Percentiles rank a stretch among this genome's conserved stretches.
Evolutionary conservation across 2,888 invertebrate species (phyloP).

Genomic region (Hyppa rectilinea): DNA sequence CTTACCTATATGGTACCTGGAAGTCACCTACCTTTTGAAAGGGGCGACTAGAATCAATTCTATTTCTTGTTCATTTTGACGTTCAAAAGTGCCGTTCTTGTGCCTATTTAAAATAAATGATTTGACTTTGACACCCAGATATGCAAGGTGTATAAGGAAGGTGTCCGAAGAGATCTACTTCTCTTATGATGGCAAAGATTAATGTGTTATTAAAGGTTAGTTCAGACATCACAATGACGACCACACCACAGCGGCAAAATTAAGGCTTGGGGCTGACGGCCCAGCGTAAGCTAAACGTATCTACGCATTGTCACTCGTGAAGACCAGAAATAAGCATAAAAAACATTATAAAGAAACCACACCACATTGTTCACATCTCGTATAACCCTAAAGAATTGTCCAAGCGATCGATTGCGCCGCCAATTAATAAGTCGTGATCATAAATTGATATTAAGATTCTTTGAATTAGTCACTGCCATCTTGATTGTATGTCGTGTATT

Average conservation of each 20-base stretch:
- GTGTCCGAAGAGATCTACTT: too few relatives aligned
- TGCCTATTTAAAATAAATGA: too few relatives aligned
- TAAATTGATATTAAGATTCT: constrained; percentile 67
- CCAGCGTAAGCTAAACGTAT: background rate
- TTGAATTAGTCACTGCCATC: constrained; percentile 62
- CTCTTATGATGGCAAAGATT: background rate
- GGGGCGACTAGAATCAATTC: too few relatives aligned
- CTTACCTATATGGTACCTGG: too few relatives aligned
- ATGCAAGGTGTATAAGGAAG: too few relatives aligned
- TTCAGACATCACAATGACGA: background rate
- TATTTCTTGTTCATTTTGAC: too few relatives aligned
- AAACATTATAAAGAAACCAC: constrained; percentile 37
- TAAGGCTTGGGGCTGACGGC: background rate
- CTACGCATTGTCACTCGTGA: constrained; percentile 3
- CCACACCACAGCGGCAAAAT: background rate
- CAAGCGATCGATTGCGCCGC: constrained; percentile 68
- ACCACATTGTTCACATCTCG: constrained; percentile 41
- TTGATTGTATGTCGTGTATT: constrained; percentile 57
- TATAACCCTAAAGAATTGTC: constrained; percentile 49
- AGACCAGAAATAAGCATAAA: background rate
- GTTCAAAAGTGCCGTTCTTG: too few relatives aligned
- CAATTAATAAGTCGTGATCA: constrained; percentile 78
- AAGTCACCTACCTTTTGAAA: too few relatives aligned
- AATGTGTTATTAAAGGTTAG: too few relatives aligned
- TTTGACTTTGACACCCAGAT: too few relatives aligned